These are phyloP conservation scores for Dione juno DNA, from an alignment of 2,888 invertebrate genomes.

Conservation along the genomic window DNA sequence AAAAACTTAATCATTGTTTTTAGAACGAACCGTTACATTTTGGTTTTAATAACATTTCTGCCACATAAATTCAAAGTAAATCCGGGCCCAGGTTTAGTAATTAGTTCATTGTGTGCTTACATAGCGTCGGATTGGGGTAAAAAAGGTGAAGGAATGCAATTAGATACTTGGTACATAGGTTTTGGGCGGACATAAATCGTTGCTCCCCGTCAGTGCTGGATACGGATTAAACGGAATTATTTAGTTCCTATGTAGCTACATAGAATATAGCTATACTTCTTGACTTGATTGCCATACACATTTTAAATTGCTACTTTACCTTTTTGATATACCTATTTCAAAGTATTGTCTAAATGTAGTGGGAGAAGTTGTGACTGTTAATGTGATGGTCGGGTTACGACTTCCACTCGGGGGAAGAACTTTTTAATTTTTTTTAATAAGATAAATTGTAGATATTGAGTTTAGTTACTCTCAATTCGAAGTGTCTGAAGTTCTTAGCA, in stretches of 20 bases:
- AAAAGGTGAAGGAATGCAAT: slow-evolving; percentile 49
- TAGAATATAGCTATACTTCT: background rate
- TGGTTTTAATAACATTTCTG: slow-evolving; percentile 56
- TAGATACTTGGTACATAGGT: slow-evolving; percentile 45
- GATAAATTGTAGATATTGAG: too few species aligned
- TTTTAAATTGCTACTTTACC: background rate
- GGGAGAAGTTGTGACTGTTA: too few species aligned
- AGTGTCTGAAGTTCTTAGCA: too few species aligned
- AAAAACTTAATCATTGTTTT: slow-evolving; percentile 46
- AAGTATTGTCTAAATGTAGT: too few species aligned
- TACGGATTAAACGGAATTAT: slow-evolving; percentile 40
- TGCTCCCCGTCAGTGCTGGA: slow-evolving; percentile 30
- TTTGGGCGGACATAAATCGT: slow-evolving; percentile 39
- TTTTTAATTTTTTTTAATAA: too few species aligned
- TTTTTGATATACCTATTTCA: too few species aligned
- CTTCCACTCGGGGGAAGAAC: too few species aligned
- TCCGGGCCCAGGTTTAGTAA: slow-evolving; percentile 50
- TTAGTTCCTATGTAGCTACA: slow-evolving; percentile 28
- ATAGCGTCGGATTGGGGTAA: slow-evolving; percentile 47
- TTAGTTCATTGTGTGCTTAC: slow-evolving; percentile 51
- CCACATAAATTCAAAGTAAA: slow-evolving; percentile 56
- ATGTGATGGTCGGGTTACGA: too few species aligned
- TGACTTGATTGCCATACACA: background rate
- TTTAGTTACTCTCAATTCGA: too few species aligned
- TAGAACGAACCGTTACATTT: slow-evolving; percentile 53